phyloP scores from a whole-genome alignment of 2,797 vertebrate genomes.

The Sciurus carolinensis region DNA sequence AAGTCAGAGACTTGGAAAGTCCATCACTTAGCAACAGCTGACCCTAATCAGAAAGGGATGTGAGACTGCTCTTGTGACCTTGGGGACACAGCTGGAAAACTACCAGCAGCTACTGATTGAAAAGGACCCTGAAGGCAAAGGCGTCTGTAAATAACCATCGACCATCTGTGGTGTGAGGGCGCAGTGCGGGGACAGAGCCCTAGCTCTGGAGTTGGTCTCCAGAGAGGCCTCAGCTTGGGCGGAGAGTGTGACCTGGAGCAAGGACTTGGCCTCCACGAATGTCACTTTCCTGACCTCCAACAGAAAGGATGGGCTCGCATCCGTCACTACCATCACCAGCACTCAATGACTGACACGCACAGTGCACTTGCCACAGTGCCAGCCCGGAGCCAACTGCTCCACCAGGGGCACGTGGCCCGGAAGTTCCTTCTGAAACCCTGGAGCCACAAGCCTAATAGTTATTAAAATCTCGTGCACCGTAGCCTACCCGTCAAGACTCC shows the following conservation, averaged over 20 bases:
- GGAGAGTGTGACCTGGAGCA: neutral
- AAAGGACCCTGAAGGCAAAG: slow-evolving; percentile 53
- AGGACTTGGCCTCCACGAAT: neutral
- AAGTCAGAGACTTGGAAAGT: slow-evolving; percentile 20
- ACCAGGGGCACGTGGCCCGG: too few species aligned
- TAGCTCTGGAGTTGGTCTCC: neutral
- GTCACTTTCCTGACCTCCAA: neutral
- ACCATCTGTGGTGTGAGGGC: neutral
- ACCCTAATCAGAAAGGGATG: neutral
- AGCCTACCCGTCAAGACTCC: neutral
- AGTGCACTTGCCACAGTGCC: neutral
- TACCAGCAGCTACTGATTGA: neutral
- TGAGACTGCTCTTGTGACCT: slow-evolving; percentile 36
- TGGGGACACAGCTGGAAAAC: slow-evolving; percentile 56
- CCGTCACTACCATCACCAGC: neutral
- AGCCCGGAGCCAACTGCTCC: neutral
- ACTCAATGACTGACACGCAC: neutral
- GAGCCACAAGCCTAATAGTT: neutral
- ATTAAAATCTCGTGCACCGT: neutral
- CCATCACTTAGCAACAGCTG: slow-evolving; percentile 63
- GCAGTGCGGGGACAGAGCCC: neutral
- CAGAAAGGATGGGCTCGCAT: neutral
- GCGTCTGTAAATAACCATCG: slow-evolving; percentile 32
- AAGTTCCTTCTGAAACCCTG: neutral
- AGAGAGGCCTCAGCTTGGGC: neutral